Conservation (phyloP, 2,888 invertebrate genomes). For the Machimus atricapillus region DNA sequence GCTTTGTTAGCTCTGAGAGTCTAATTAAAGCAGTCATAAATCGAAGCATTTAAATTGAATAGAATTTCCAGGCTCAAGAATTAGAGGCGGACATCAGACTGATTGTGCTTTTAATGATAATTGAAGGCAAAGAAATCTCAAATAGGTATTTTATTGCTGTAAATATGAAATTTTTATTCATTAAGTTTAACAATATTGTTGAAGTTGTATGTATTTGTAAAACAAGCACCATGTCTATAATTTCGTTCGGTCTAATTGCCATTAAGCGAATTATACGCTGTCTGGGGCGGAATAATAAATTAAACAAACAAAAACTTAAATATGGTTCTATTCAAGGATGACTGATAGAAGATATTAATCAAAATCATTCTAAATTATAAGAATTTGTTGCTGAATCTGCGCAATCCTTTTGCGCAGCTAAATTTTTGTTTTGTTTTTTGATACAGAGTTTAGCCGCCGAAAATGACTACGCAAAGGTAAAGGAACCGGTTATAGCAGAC, state of each 20-base stretch:
- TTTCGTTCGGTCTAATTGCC: neutral
- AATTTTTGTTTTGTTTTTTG: neutral
- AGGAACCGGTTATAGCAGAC: neutral
- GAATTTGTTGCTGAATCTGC: neutral
- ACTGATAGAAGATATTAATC: too few species aligned
- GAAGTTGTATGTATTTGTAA: neutral
- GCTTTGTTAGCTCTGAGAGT: neutral
- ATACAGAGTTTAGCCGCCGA: neutral
- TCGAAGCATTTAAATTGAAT: neutral
- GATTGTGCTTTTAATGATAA: neutral
- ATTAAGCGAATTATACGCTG: neutral
- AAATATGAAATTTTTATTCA: neutral
- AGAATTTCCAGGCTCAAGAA: neutral
- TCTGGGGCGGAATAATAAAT: neutral
- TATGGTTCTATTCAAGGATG: neutral
- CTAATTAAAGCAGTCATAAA: neutral
- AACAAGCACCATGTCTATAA: neutral
- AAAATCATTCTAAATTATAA: neutral
- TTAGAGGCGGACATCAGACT: neutral
- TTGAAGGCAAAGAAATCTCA: neutral
- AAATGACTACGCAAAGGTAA: neutral
- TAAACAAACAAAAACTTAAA: neutral
- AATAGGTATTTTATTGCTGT: neutral
- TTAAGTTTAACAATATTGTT: neutral
- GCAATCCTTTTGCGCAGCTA: neutral